Evolutionary conservation across 2,113 vertebrate species (phyloP).

Genomic region (Oncorhynchus kisutch): DNA sequence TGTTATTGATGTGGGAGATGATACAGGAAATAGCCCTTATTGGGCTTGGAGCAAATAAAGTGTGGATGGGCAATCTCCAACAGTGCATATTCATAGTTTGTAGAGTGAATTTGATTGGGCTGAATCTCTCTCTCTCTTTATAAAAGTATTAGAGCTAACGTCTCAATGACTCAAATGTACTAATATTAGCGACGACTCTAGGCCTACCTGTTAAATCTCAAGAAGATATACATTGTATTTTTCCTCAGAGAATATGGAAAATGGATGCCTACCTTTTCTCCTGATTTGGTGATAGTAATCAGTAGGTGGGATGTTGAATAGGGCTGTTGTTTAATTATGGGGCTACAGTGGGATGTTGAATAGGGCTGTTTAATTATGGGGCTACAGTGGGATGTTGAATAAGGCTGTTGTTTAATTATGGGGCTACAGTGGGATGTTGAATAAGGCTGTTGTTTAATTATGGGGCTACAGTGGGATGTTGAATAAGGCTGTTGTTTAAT

Average conservation of each 20-base stretch:
- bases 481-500: slow-evolving; percentile 3
- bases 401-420: slow-evolving; percentile 34
- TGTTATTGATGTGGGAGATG: slow-evolving; percentile 72
- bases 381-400: slow-evolving; percentile 56
- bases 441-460: slow-evolving; percentile 66
- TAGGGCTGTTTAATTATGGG: too few relatives aligned
- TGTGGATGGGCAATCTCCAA: background rate
- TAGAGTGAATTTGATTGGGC: slow-evolving; percentile 29
- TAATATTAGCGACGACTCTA: too few relatives aligned
- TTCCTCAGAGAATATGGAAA: too few relatives aligned
- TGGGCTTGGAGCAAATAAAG: background rate
- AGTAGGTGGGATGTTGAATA: slow-evolving; percentile 17
- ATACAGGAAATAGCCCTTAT: slow-evolving; percentile 28
- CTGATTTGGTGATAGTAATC: slow-evolving; percentile 18
- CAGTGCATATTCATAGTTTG: background rate
- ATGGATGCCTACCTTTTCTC: slow-evolving; percentile 18
- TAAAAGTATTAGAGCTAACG: slow-evolving; percentile 26
- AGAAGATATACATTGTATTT: too few relatives aligned
- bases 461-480: slow-evolving; percentile 40
- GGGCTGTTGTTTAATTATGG: too few relatives aligned
- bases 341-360: too few relatives aligned
- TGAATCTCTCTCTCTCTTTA: slow-evolving; percentile 20
- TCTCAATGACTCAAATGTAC: too few relatives aligned
- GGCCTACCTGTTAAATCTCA: too few relatives aligned
- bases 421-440: slow-evolving; percentile 64